Base-by-base conservation (phyloP, 2,888 invertebrate species). In the Pyrochroa serraticornis region DNA sequence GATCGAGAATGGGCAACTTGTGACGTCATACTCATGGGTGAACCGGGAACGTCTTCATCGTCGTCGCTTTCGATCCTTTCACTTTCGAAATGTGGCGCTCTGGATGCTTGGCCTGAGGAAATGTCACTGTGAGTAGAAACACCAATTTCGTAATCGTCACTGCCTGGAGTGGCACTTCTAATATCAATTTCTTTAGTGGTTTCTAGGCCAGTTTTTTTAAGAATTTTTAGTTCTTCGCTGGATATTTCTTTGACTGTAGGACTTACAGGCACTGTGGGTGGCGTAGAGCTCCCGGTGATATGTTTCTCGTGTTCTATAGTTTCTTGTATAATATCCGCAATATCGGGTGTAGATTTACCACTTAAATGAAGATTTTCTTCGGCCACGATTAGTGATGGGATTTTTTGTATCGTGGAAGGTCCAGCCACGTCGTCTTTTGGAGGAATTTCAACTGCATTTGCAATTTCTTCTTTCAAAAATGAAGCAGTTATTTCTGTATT, bases 211-310 rank as follows among this genome's bases (percentile, higher is more conserved):
- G 53, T 57, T 48, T 62, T 61, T 42, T 75, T 75, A 60, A 70
- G 72, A 34, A 74, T 62, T 47, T 73, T 71, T 5, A 88, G 88
- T 58, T 39, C 55, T 14, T 53, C 50, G 13, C 55, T 58, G 34
- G 53, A 58, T 48, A 63, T 61, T 44, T 75, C 75, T 60, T 70
- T 72, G 34, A 74, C 63, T 47, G 73, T 71, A 5, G 88, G 88
- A 75, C 88, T 88, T 0, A 87, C 87, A 14, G 88, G 88, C 6
- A 85, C 88, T 14, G 88, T 88, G 36, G 88, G 87, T 57, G 88
- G 88, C 30, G 88, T 88, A 56, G 85, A 81, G 30, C 80, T 81
- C 63, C 83, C 80, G 12, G 72, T 72, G 64, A 75, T 73, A 68
- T 76, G 72, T 70, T 74, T 74, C 52, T 76, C 74, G 47, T 73